Conservation (phyloP, 1,140 invertebrate species). For the Bombus superbus region DNA sequence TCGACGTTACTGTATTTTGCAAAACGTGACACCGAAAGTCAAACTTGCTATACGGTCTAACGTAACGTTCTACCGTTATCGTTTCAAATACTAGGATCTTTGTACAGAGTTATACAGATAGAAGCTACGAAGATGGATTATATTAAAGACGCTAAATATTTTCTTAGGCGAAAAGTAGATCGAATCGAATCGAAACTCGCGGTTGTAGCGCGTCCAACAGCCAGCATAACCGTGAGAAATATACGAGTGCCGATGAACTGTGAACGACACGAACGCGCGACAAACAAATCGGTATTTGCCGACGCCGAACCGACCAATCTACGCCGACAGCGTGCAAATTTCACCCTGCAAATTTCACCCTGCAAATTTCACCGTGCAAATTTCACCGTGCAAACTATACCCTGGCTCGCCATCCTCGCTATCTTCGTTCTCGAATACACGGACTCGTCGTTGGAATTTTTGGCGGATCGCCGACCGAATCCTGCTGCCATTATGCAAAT, state of each 20-base stretch:
- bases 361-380: slow-evolving; percentile 10
- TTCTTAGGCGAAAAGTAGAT: no score
- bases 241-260: not conserved
- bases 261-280: not conserved
- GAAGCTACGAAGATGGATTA: no score
- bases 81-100: no score
- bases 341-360: not conserved
- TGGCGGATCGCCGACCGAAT: slow-evolving; percentile 22
- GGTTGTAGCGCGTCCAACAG: not conserved
- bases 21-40: no score
- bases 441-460: slow-evolving; percentile 2
- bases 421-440: no score
- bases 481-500: slow-evolving; percentile 11
- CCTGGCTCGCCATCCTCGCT: not conserved
- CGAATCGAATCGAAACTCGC: no score
- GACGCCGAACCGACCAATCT: not conserved
- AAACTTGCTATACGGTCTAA: no score
- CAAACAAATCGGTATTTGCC: not conserved
- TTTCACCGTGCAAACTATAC: not conserved
- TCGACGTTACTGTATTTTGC: no score
- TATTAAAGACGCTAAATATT: no score
- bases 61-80: no score
- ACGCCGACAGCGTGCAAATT: not conserved
- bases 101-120: no score
- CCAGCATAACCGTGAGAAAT: not conserved